Conservation (phyloP, 2,888 invertebrate genomes). For the Lypha dubia region DNA sequence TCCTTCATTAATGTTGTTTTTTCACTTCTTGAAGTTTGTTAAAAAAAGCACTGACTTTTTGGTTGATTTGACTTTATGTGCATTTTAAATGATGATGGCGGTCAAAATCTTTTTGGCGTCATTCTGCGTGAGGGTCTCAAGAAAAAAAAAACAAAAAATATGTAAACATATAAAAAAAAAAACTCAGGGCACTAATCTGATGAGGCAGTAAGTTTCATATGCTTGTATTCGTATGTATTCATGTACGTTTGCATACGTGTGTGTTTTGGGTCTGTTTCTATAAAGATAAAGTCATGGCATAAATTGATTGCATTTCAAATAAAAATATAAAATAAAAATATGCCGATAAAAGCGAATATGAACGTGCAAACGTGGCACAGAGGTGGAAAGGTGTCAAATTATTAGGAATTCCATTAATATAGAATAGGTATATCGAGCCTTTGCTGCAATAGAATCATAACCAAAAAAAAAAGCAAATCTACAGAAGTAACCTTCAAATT, state of each 20-base stretch:
- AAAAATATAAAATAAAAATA: constrained; percentile 34
- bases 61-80: constrained; percentile 54
- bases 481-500: no score
- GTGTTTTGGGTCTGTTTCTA: neutral
- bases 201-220: constrained; percentile 25
- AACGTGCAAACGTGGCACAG: constrained; percentile 36
- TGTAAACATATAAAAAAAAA: neutral
- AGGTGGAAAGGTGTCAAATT: constrained; percentile 17
- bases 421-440: no score
- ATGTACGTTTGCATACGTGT: neutral
- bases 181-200: constrained; percentile 22
- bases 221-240: neutral
- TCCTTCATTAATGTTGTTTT: neutral
- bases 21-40: constrained; percentile 25
- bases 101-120: constrained; percentile 69
- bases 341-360: constrained; percentile 55
- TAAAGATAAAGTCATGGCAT: constrained; percentile 16
- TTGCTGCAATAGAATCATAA: no score
- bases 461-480: no score
- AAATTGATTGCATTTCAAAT: constrained; percentile 46
- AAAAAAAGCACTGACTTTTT: constrained; percentile 45
- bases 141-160: constrained; percentile 17
- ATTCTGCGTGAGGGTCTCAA: constrained; percentile 58
- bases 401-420: no score
- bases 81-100: constrained; percentile 62